Evolutionary conservation across 2,113 vertebrate species (phyloP).

Genomic region (Orthonyx spaldingii): DNA sequence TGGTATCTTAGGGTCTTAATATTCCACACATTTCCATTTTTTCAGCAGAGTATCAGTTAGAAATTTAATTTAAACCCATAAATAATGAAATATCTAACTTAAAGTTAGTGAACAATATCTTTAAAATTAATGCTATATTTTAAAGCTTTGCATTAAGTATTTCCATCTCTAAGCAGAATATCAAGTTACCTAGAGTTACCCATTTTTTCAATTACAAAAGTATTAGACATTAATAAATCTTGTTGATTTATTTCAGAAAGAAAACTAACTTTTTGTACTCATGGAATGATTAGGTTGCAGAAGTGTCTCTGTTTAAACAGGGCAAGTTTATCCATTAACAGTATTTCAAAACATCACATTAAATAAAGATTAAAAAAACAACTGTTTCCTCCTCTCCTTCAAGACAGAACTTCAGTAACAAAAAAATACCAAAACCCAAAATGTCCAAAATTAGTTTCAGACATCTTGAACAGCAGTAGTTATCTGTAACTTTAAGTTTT

Average conservation of each 20-base stretch:
- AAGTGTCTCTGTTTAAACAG: not conserved
- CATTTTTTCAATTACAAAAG: not conserved
- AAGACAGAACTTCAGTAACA: not conserved
- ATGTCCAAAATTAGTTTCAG: not conserved
- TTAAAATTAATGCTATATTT: not conserved
- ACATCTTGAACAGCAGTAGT: not conserved
- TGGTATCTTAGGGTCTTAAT: not conserved
- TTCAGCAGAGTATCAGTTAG: not conserved
- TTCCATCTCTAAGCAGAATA: not conserved
- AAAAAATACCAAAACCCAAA: not conserved
- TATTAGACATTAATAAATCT: not conserved
- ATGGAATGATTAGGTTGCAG: not conserved
- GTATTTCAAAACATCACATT: not conserved
- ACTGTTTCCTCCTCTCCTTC: not conserved
- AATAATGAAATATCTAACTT: not conserved
- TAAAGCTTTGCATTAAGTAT: not conserved
- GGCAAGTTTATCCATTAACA: not conserved
- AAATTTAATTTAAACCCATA: not conserved
- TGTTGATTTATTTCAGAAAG: not conserved
- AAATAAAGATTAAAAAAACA: not conserved
- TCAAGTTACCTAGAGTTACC: not conserved
- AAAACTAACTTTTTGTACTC: not conserved
- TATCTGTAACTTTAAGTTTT: not conserved
- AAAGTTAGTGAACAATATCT: not conserved
- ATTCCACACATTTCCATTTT: not conserved